Evolutionary conservation across 2,888 invertebrate genomes (phyloP).

Genomic region (Heliconius aoede): DNA sequence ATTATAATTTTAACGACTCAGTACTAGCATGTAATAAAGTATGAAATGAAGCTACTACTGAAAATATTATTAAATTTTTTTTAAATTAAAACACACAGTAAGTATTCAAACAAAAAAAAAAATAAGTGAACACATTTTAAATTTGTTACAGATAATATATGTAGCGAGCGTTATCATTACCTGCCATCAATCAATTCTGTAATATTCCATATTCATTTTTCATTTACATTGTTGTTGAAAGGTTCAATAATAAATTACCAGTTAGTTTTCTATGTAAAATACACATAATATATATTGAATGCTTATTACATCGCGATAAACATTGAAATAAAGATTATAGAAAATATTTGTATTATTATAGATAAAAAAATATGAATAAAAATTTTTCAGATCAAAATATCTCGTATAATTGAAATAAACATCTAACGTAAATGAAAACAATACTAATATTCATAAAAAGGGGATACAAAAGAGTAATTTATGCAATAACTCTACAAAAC

Average conservation of each 20-base stretch:
- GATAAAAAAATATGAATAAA: no score
- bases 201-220: slow-evolving; percentile 11
- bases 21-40: background rate
- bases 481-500: slow-evolving; percentile 41
- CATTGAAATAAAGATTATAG: background rate
- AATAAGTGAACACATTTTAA: background rate
- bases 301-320: background rate
- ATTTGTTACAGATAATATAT: slow-evolving; percentile 11
- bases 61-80: background rate
- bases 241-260: background rate
- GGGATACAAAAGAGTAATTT: slow-evolving; percentile 17
- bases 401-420: background rate
- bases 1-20: background rate
- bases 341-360: no score
- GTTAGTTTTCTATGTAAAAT: background rate
- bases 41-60: background rate
- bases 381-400: background rate
- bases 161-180: slow-evolving; percentile 2
- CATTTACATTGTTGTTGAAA: slow-evolving; percentile 18
- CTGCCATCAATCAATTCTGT: slow-evolving; percentile 9
- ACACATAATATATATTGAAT: background rate
- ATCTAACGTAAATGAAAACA: background rate
- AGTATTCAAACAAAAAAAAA: background rate
- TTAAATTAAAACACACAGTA: background rate
- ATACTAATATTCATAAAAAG: background rate